Base-by-base conservation (phyloP, 2,888 invertebrate species). In the Yponomeuta cagnagella region DNA sequence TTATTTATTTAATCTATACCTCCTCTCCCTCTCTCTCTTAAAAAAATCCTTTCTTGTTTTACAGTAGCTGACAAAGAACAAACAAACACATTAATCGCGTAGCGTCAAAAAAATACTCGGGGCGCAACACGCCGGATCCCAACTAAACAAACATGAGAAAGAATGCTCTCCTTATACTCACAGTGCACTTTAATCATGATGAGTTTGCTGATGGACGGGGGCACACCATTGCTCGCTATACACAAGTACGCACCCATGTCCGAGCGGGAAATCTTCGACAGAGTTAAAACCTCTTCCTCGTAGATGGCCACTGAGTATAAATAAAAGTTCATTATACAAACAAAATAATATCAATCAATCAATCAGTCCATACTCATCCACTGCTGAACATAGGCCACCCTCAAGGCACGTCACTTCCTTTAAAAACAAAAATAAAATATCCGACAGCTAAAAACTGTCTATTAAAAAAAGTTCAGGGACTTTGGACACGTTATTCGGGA, bases 191-290 rank as follows among this genome's bases (percentile, higher is more conserved):
- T 96, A 81, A 97, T 95, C 84, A 95, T 95, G 81, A 97, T 97
- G 82, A 97, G 94, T 90, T 97, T 97, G 92, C 97, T 97, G 79
- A 97, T 96, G 71, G 96, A 95, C 69, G 97, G 97, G 65, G 97
- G 97, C 68, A 97, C 95, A 48, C 96, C 96, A 80, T 98, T 98
- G 77, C 96, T 95, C 66, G 97, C 97, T 77, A 97, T 97, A 90
- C 97, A 97, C 78, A 97, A 93, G 89, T 97, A 98, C 74, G 96
- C 95, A 23, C 97, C 97, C 97, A 97, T 97, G 85, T 97, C 97
- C 67, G 96, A 95, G 73, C 97, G 94, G 72, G 96, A 95, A 84
- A 97, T 95, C 90, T 97, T 97, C 76, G 94, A 93, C 75, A 97
- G 92, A 74, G 94, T 95, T 77, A 98, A 89, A 72, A 95, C 94